Evolutionary conservation across 1,140 invertebrate genomes (phyloP), one percentile per base, ranked within the genome.

Genomic region (Phortica variegata): DNA sequence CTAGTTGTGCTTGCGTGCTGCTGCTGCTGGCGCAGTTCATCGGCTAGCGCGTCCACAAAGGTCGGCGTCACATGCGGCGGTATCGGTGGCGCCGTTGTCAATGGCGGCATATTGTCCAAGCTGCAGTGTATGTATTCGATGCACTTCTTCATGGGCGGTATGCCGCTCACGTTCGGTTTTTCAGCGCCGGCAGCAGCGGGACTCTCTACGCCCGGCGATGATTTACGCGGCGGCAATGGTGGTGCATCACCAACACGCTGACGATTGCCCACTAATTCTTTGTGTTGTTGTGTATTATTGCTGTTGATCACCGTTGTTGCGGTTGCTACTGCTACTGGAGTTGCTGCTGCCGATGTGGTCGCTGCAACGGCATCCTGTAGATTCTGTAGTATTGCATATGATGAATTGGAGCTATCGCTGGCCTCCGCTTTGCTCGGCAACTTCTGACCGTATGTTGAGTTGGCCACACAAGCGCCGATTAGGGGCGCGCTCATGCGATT

Each of bases 141-240:
- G 49, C 66, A 71, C 47, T 58, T 71, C 55, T 54, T 74, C 33
- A 47, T 49, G 12, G 61, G 61, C 8, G 52, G 42, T 9, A 39
- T 42, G 20, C 47, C 43, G n/a, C 49, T 48, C 2, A 54, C 48
- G 12, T 15, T 6, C 16, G 12, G 6, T 19, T 37, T 49, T 45
- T 15, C 43, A 47, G 58, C 72, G 51, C 43, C 56, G 37, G 65
- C n/a, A 46, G 49, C 60, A 10, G 56, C 54, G 6, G 65, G 71
- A 20, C 55, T 75, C 37, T 78, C 77, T 29, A 76, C 66, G 31
- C 78, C 79, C 2, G 85, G 85, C 6, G 85, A 85, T 3, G 81
- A 78, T 61, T 84, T 81, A 49, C 85, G 72, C 10, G 85, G 86
- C 43, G 85, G 84, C 21, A 88, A 49, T 1, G 74, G 74, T 1